phyloP scores from a whole-genome alignment of 2,113 vertebrate genomes.

The Colius striatus region DNA sequence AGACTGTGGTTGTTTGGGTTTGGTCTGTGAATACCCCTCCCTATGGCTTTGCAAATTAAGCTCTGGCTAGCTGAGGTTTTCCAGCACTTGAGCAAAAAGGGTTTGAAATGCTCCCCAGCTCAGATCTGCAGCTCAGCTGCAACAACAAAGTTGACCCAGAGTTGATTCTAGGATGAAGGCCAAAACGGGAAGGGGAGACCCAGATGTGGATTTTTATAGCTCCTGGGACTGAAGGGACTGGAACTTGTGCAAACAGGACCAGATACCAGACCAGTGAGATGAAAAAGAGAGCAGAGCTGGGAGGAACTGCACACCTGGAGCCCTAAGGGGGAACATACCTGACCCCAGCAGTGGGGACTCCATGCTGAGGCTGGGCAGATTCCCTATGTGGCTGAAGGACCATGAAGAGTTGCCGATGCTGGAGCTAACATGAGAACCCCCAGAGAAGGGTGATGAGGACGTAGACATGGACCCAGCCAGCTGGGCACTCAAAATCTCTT shows the following conservation, averaged over 20 bases:
- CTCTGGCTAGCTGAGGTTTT: not conserved
- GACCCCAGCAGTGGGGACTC: conserved; percentile 86
- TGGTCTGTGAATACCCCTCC: not conserved
- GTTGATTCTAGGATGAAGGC: not conserved
- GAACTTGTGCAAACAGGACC: not conserved
- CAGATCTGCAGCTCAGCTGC: not conserved
- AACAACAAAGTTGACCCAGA: fast-evolving
- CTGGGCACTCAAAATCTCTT: conserved; percentile 79
- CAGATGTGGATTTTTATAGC: not conserved
- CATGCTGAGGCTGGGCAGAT: conserved; percentile 78
- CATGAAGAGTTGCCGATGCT: conserved; percentile 69
- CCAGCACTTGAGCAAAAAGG: not conserved
- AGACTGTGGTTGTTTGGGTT: not conserved
- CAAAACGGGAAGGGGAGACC: not conserved
- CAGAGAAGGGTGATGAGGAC: conserved; percentile 74
- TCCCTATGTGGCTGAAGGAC: conserved; percentile 77
- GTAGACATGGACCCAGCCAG: conserved; percentile 75
- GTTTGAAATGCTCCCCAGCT: not conserved
- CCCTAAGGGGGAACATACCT: conserved; percentile 69
- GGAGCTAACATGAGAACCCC: conserved; percentile 80
- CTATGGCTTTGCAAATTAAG: not conserved
- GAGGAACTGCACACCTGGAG: not conserved
- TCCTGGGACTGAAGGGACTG: not conserved
- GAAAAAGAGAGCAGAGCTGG: not conserved
- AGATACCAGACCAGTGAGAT: not conserved